A percentile compares a stretch with the other conserved stretches of the same genome.
Evolutionary conservation across 2,888 invertebrate species (phyloP).

Genomic region (Andrena camellia): DNA sequence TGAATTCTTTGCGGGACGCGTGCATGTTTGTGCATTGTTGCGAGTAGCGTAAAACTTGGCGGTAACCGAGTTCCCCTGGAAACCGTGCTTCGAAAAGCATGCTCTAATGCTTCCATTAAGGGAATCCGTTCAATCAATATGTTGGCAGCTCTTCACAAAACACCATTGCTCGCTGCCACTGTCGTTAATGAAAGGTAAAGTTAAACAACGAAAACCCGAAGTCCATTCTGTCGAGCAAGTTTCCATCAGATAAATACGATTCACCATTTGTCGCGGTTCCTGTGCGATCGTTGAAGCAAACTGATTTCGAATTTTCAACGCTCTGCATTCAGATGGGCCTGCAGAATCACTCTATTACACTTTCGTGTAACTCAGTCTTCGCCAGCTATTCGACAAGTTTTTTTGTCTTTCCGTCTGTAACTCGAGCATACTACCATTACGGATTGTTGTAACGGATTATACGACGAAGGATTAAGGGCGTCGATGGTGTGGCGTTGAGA

Average conservation of each 20-base stretch:
- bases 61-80: constrained; percentile 53
- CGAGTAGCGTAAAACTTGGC: constrained; percentile 50
- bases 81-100: constrained; percentile 59
- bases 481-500: too few species aligned
- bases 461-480: too few species aligned
- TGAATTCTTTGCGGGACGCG: constrained; percentile 5
- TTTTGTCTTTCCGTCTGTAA: neutral
- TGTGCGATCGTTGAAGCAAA: neutral
- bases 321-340: neutral
- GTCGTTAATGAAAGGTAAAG: constrained; percentile 15
- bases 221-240: neutral
- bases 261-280: neutral
- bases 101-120: constrained; percentile 66
- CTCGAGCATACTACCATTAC: too few species aligned
- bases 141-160: constrained; percentile 21
- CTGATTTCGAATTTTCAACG: neutral
- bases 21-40: constrained; percentile 53
- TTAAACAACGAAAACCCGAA: constrained; percentile 34
- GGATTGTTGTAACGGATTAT: too few species aligned
- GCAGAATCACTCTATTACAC: neutral
- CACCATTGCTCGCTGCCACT: neutral
- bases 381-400: neutral
- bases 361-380: neutral
- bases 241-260: neutral
- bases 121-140: constrained; percentile 61